Percentiles rank a stretch among this genome's conserved stretches.
phyloP scores from a whole-genome alignment of 2,797 vertebrate species.

The Morelia viridis region DNA sequence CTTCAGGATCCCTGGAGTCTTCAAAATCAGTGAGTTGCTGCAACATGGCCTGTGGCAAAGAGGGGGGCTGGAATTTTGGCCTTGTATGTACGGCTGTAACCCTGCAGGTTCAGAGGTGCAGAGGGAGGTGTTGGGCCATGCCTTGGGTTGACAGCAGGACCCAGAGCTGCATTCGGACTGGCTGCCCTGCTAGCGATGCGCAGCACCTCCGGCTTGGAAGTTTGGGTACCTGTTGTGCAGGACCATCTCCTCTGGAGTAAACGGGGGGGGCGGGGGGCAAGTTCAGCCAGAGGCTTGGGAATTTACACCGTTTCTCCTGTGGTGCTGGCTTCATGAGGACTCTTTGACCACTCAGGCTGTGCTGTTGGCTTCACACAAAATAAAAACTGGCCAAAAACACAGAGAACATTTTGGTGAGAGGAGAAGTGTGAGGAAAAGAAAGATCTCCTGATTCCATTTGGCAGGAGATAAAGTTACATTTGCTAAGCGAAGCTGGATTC shows the following conservation, averaged over 20 bases:
- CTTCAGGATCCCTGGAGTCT: slow-evolving; percentile 83
- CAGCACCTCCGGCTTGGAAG: background rate
- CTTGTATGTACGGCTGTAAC: no score
- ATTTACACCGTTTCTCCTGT: background rate
- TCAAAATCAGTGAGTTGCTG: slow-evolving; percentile 82
- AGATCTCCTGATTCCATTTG: background rate
- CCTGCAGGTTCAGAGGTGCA: background rate
- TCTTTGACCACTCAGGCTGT: background rate
- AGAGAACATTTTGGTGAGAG: background rate
- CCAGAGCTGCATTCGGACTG: background rate
- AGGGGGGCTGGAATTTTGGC: background rate
- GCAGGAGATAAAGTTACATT: background rate
- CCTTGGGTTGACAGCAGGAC: background rate
- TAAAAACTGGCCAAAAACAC: background rate
- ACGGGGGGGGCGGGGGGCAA: background rate
- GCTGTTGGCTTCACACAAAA: background rate
- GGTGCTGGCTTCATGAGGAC: background rate
- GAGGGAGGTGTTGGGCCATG: background rate
- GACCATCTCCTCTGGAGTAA: background rate
- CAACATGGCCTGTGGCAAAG: no score
- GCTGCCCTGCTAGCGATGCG: background rate
- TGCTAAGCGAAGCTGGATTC: background rate
- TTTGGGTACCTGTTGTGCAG: background rate
- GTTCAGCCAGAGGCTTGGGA: background rate
- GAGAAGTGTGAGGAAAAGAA: background rate